These are phyloP conservation scores for Nannobrachium achirus DNA, from an alignment of 2,113 vertebrate genomes.

Conservation along the genomic window DNA sequence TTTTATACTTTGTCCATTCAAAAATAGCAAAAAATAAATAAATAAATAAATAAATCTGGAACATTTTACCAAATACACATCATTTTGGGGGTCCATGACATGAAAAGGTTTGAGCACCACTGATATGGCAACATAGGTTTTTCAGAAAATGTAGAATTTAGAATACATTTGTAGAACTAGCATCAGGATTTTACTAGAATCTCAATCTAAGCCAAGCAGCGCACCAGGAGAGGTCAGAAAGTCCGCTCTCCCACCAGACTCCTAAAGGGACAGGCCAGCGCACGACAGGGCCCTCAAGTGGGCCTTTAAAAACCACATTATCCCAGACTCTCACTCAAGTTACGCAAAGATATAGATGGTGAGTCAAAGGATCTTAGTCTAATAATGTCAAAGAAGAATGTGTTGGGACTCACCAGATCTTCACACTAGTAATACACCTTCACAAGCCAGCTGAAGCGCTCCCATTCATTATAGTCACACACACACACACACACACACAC, in stretches of 20 bases:
- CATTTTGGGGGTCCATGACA: too few species aligned
- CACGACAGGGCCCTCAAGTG: too few species aligned
- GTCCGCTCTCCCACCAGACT: neutral
- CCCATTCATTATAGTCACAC: neutral
- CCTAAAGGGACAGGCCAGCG: neutral
- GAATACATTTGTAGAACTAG: too few species aligned
- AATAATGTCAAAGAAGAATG: neutral
- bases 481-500: too few species aligned
- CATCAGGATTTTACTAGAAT: neutral
- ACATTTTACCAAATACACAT: too few species aligned
- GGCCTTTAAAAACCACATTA: neutral
- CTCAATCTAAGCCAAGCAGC: slow-evolving; percentile 21
- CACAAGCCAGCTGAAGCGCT: slow-evolving; percentile 5
- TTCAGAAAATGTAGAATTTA: too few species aligned
- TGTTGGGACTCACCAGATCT: slow-evolving; percentile 46
- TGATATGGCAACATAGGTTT: too few species aligned
- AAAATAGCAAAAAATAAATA: too few species aligned
- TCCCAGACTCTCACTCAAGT: neutral
- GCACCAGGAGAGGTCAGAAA: slow-evolving; percentile 20
- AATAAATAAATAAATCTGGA: too few species aligned
- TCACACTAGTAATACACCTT: slow-evolving; percentile 27
- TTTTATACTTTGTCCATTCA: too few species aligned
- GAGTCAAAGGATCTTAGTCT: neutral
- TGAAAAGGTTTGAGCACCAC: too few species aligned
- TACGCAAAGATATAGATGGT: neutral